A percentile compares a stretch with the other conserved stretches of the same genome.
Evolutionary conservation across 2,888 invertebrate genomes (phyloP).

Genomic region (Acleris emargana): DNA sequence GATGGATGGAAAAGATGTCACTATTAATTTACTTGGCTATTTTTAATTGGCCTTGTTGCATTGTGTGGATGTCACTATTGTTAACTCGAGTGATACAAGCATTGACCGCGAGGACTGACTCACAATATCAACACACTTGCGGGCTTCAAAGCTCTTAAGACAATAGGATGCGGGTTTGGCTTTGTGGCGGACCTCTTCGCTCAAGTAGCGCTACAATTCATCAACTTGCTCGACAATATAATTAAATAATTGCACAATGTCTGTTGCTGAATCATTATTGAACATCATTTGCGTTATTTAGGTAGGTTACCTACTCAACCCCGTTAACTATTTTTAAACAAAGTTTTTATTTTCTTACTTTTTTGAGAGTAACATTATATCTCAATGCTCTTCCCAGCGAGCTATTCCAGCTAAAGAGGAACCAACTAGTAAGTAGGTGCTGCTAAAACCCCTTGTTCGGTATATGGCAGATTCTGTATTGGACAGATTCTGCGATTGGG

Average conservation of each 20-base stretch:
- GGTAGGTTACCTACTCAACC: background rate
- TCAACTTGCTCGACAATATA: constrained; percentile 59
- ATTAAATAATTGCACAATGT: constrained; percentile 59
- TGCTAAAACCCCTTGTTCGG: no score
- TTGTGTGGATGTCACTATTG: constrained; percentile 39
- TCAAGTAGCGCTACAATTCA: constrained; percentile 44
- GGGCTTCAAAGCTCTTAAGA: constrained; percentile 61
- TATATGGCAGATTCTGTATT: no score
- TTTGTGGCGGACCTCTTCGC: constrained; percentile 51
- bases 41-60: constrained; percentile 20
- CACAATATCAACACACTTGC: constrained; percentile 48
- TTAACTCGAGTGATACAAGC: constrained; percentile 39
- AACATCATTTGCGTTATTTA: constrained; percentile 16
- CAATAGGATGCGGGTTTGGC: constrained; percentile 70
- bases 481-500: no score
- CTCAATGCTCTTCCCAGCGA: no score
- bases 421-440: no score
- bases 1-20: no score
- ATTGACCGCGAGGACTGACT: constrained; percentile 44
- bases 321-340: background rate
- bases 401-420: no score
- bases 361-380: no score
- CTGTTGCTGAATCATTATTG: constrained; percentile 45
- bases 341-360: no score
- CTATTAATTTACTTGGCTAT: background rate